A percentile compares a stretch with the other conserved stretches of the same genome.
These are phyloP conservation scores for Gadopsis marmoratus DNA, from an alignment of 2,797 vertebrate genomes.

Conservation along the genomic window DNA sequence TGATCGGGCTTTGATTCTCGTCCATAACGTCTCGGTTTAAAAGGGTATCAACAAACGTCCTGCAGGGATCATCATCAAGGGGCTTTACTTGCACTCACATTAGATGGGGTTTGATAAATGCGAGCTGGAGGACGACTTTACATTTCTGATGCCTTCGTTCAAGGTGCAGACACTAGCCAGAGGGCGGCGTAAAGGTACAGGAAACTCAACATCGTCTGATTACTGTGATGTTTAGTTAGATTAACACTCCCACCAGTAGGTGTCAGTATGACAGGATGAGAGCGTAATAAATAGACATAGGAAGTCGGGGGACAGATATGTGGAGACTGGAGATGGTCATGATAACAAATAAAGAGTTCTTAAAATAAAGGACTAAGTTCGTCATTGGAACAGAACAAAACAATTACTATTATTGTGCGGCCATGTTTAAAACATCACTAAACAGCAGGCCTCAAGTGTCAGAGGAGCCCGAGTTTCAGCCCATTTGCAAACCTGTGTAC, in stretches of 20 bases:
- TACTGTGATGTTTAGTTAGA: too few species aligned
- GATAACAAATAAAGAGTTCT: too few species aligned
- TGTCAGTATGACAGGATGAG: too few species aligned
- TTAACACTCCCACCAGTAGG: too few species aligned
- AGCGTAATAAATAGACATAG: too few species aligned
- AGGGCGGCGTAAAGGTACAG: constrained; percentile 46
- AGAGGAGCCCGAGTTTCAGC: constrained; percentile 66
- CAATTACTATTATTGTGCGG: constrained; percentile 10
- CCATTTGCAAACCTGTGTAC: constrained; percentile 72
- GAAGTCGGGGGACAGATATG: too few species aligned
- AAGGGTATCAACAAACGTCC: constrained; percentile 66
- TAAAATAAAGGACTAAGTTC: too few species aligned
- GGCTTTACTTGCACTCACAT: background rate
- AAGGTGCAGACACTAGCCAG: constrained; percentile 31
- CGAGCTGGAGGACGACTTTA: constrained; percentile 53
- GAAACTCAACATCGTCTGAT: background rate
- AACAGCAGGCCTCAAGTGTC: constrained; percentile 64
- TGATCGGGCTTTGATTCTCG: constrained; percentile 49
- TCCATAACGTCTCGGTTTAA: constrained; percentile 63
- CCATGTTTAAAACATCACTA: constrained; percentile 76
- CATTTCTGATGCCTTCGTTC: constrained; percentile 40
- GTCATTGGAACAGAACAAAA: too few species aligned
- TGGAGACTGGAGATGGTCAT: too few species aligned
- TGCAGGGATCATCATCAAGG: constrained; percentile 33
- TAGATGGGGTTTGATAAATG: constrained; percentile 14